Conservation (phyloP, 2,113 vertebrate genomes). For the Phodopus roborovskii region DNA sequence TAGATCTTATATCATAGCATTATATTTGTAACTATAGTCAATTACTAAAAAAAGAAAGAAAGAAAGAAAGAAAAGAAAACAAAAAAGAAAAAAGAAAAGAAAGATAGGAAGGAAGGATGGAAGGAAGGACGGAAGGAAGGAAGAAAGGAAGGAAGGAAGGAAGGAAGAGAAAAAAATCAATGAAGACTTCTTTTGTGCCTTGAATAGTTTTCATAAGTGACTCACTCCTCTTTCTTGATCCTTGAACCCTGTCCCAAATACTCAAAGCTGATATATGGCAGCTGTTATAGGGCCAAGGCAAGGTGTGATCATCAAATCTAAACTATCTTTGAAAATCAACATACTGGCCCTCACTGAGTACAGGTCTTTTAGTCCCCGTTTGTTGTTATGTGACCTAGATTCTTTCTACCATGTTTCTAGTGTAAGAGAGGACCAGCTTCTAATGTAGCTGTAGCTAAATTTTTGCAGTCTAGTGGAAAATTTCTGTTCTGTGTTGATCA, state of each 20-base stretch:
- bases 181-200: neutral
- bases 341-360: neutral
- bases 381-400: neutral
- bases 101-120: no score
- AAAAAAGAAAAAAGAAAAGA: no score
- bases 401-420: neutral
- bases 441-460: neutral
- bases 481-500: neutral
- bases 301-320: neutral
- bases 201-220: neutral
- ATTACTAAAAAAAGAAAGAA: neutral
- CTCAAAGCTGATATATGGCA: neutral
- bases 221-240: neutral
- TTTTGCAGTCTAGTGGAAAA: neutral
- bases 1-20: neutral
- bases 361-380: neutral
- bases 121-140: no score
- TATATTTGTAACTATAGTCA: neutral
- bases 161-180: neutral
- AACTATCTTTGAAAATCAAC: neutral
- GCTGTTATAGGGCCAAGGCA: neutral
- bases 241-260: neutral
- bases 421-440: neutral
- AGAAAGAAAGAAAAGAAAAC: no score
- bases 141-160: no score